Percentiles rank a stretch among this genome's conserved stretches.
Conservation (phyloP, 2,113 vertebrate genomes). For the Plestiodon gilberti region DNA sequence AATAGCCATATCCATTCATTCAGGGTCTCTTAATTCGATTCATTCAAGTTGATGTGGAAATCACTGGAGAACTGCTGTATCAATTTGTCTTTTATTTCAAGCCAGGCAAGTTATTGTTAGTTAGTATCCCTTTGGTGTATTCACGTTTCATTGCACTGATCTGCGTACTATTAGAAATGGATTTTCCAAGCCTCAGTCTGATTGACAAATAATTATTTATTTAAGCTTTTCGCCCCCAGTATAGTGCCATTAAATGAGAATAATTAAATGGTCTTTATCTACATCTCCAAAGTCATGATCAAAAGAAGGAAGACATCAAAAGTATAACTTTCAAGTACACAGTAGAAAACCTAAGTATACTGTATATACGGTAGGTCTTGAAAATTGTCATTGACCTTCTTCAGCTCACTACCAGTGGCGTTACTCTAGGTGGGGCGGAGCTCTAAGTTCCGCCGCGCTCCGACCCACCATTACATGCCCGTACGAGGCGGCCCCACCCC, state of each 20-base stretch:
- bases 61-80: not conserved
- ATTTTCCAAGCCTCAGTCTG: not conserved
- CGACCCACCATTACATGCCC: no score
- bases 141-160: accelerated
- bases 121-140: not conserved
- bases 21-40: constrained; percentile 13
- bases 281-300: not conserved
- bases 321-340: no score
- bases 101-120: not conserved
- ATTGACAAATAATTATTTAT: constrained; percentile 2
- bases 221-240: no score
- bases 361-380: constrained; percentile 25
- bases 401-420: constrained; percentile 36
- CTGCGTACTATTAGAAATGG: not conserved
- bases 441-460: no score
- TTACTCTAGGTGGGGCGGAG: no score
- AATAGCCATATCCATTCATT: constrained; percentile 1
- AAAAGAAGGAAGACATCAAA: not conserved
- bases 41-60: constrained; percentile 7
- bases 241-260: not conserved
- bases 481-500: no score
- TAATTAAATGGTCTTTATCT: not conserved
- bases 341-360: constrained; percentile 17
- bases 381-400: constrained; percentile 44
- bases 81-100: constrained; percentile 28